Evolutionary conservation across 2,888 invertebrate species (phyloP), one percentile per base, ranked within the genome.

Genomic region (Crioceris asparagi): DNA sequence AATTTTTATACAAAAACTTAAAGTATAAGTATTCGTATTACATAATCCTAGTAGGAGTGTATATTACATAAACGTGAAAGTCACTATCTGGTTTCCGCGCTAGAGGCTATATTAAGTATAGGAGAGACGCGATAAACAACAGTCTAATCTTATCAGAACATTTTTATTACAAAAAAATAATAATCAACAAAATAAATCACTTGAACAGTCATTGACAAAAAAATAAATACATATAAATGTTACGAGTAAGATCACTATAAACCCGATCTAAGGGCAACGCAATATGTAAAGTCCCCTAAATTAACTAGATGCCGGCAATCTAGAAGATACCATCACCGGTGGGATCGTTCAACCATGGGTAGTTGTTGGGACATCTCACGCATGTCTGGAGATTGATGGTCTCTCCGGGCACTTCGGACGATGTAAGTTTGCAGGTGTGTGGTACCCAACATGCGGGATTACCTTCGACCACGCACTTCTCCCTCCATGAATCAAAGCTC

Each of bases 401-500:
- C 68, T 92, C 91, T 39, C 91, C 90, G 69, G 90, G 90, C 52
- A 91, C 82, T 67, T 92, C 91, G 70, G 90, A 87, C 50, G 88
- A 86, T 44, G 85, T 88, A 41, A 92, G 72, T 61, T 90, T 90
- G 72, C 92, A 92, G 39, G 85, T 79, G 64, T 85, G 86, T 12
- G 90, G 90, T 51, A 88, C 81, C 83, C 84, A 86, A 60, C 88
- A 90, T 44, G 83, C 80, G 10, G 74, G 87, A 37, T 62, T 72
- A 40, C 87, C 86, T 54, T 87, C 85, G n/a, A 88, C 86, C 31
- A 76, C 71, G 59, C 92, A 92, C 77, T 86, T 88, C 67, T 91
- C 91, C 75, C 83, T 83, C 90, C 91, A 92, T 32, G 88, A 83
- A 63, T 91, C 90, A 66, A 92, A 92, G 71, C 81, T 87, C 73